Conservation (phyloP, 2,888 invertebrate genomes). For the Torymus aiolomorphi region DNA sequence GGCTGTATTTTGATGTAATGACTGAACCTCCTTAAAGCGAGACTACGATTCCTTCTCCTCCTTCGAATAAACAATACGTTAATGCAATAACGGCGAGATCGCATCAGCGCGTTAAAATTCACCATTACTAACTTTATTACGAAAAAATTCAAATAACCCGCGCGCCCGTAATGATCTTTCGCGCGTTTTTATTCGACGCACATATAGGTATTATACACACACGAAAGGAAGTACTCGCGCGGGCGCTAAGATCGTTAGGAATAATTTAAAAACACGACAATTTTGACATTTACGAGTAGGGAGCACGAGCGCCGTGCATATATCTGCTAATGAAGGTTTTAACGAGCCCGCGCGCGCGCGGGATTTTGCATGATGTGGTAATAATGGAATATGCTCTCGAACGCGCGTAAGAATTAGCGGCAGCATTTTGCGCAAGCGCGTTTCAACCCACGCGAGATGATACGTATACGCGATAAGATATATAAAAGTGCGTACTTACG, state of each 20-base stretch:
- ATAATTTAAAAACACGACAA: not conserved
- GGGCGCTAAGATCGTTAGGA: not conserved
- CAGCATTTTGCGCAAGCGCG: slow-evolving; percentile 22
- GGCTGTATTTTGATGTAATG: too few species aligned
- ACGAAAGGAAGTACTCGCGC: not conserved
- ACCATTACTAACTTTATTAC: not conserved
- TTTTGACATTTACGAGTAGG: slow-evolving; percentile 27
- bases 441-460: slow-evolving; percentile 7
- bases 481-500: not conserved
- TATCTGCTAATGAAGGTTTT: slow-evolving; percentile 10
- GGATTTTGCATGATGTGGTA: slow-evolving; percentile 12
- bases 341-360: not conserved
- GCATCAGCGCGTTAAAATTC: too few species aligned
- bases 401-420: slow-evolving; percentile 14
- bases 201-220: too few species aligned
- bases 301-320: not conserved
- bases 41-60: too few species aligned
- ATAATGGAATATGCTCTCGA: slow-evolving; percentile 13
- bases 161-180: too few species aligned
- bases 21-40: too few species aligned
- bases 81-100: too few species aligned
- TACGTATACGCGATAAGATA: slow-evolving; percentile 19
- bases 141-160: too few species aligned
- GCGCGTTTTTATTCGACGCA: too few species aligned
- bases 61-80: too few species aligned